These are phyloP conservation scores for Aquatica leii DNA, from an alignment of 2,888 invertebrate species.

Conservation along the genomic window DNA sequence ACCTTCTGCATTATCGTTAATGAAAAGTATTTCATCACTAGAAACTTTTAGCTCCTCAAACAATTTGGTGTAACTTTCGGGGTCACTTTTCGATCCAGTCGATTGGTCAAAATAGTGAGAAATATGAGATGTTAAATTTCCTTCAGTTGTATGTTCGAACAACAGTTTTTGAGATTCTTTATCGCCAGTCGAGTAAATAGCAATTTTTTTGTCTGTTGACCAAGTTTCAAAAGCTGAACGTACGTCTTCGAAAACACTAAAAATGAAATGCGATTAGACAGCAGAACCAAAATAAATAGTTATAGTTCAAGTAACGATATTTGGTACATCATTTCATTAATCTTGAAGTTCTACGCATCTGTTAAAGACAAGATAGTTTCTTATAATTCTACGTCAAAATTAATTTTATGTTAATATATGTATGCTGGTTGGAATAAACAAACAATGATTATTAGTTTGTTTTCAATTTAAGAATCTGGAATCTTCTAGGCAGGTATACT, in stretches of 20 bases:
- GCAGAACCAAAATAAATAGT: no score
- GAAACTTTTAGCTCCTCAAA: constrained; percentile 70
- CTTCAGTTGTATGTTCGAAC: constrained; percentile 78
- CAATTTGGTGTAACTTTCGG: constrained; percentile 81
- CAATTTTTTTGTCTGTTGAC: constrained; percentile 72
- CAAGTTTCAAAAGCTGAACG: constrained; percentile 76
- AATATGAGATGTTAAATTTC: constrained; percentile 78
- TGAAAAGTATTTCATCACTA: constrained; percentile 78
- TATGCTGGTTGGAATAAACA: no score
- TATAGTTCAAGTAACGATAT: no score
- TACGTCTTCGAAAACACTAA: constrained; percentile 89
- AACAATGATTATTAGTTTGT: no score
- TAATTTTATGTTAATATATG: no score
- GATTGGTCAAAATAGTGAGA: constrained; percentile 87
- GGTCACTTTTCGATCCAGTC: constrained; percentile 82
- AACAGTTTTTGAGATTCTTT: constrained; percentile 89
- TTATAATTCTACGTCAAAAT: no score
- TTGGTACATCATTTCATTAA: no score
- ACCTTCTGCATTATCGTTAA: constrained; percentile 88
- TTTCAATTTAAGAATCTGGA: no score
- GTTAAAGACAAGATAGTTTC: no score
- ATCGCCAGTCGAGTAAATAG: constrained; percentile 92
- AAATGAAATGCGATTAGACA: constrained; percentile 56
- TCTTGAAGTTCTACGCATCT: no score
- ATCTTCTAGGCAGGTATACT: no score